Evolutionary conservation across 2,797 vertebrate species (phyloP).

Genomic region (Buceros bicornis): DNA sequence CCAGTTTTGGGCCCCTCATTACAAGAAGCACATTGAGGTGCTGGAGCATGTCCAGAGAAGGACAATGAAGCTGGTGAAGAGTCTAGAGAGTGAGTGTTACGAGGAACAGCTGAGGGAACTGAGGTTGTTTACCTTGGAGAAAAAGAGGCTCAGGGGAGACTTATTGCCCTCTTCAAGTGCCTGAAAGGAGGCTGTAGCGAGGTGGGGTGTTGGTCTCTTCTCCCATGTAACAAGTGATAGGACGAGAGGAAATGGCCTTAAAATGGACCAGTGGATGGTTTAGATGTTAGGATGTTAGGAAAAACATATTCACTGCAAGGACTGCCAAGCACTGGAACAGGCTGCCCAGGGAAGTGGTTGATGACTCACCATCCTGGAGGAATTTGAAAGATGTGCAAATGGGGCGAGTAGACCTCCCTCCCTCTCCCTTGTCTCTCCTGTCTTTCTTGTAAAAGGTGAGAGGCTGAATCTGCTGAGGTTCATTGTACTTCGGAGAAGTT

Average conservation of each 20-base stretch:
- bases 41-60: fast-evolving
- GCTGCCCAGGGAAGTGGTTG: not conserved
- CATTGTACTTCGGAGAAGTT: not conserved
- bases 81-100: no score
- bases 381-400: not conserved
- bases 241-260: not conserved
- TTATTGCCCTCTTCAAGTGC: not conserved
- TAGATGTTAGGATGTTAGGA: not conserved
- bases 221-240: not conserved
- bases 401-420: not conserved
- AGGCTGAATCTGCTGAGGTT: not conserved
- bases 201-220: not conserved
- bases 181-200: not conserved
- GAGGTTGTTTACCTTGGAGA: not conserved
- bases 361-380: not conserved
- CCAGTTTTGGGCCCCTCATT: not conserved
- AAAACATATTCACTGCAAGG: not conserved
- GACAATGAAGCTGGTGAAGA: fast-evolving
- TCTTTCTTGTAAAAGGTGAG: not conserved
- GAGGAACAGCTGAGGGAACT: not conserved
- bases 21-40: fast-evolving
- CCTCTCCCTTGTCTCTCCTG: not conserved
- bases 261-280: not conserved
- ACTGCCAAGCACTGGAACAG: not conserved
- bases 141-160: not conserved